These are phyloP conservation scores for Gari tellinella DNA, from an alignment of 2,888 invertebrate genomes.

Conservation along the genomic window DNA sequence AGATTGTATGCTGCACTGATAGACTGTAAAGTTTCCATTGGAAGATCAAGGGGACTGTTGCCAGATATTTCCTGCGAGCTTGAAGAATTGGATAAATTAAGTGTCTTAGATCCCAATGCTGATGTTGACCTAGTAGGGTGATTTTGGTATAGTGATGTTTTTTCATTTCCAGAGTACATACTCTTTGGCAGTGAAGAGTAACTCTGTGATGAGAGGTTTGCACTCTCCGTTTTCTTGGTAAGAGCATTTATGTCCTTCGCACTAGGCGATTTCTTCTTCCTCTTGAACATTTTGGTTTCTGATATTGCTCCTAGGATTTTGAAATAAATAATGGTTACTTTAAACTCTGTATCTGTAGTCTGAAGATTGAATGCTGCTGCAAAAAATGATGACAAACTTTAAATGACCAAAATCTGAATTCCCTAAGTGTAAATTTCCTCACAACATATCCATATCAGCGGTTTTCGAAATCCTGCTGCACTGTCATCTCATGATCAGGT, in stretches of 20 bases:
- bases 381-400: too few relatives aligned
- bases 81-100: conserved; percentile 46
- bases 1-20: conserved; percentile 71
- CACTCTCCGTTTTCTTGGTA: conserved; percentile 50
- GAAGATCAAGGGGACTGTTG: conserved; percentile 77
- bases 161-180: conserved; percentile 50
- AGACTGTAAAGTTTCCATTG: conserved; percentile 74
- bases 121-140: conserved; percentile 49
- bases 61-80: conserved; percentile 65
- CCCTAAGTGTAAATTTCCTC: too few relatives aligned
- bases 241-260: conserved; percentile 58
- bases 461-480: too few relatives aligned
- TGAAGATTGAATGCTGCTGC: too few relatives aligned
- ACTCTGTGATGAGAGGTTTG: conserved; percentile 43
- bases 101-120: conserved; percentile 56
- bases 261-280: conserved; percentile 64
- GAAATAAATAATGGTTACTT: too few relatives aligned
- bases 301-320: too few relatives aligned
- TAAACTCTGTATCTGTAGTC: too few relatives aligned
- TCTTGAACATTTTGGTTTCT: conserved; percentile 47
- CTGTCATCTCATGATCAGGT: too few relatives aligned
- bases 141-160: conserved; percentile 8
- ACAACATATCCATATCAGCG: too few relatives aligned
- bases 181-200: conserved; percentile 61
- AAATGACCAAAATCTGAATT: too few relatives aligned